Conservation (phyloP, 2,888 invertebrate genomes). For the Ormyrus nitidulus region DNA sequence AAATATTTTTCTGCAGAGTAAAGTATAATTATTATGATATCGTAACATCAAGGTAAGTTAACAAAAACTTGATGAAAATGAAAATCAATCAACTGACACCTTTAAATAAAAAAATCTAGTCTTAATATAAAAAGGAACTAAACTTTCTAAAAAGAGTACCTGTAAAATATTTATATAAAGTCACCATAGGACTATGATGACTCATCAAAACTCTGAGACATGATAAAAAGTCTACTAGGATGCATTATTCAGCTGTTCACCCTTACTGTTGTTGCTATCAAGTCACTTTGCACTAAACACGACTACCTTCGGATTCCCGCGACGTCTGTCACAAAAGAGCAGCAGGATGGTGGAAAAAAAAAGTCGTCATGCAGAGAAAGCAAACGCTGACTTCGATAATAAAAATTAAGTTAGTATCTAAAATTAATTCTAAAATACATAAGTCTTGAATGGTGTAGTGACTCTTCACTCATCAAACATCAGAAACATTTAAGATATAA, state of each 20-base stretch:
- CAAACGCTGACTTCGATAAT: constrained; percentile 25
- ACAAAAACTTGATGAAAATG: too few relatives aligned
- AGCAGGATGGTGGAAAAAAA: constrained; percentile 31
- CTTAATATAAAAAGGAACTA: too few relatives aligned
- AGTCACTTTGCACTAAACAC: constrained; percentile 35
- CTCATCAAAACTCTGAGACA: constrained; percentile 30
- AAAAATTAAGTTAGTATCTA: constrained; percentile 48
- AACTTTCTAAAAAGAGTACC: too few relatives aligned
- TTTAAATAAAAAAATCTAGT: too few relatives aligned
- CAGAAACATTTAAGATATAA: too few relatives aligned
- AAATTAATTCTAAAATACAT: too few relatives aligned
- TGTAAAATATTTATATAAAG: neutral
- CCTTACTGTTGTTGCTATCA: constrained; percentile 37
- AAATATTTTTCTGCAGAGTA: too few relatives aligned
- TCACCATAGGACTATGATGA: constrained; percentile 40
- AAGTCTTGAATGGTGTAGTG: too few relatives aligned
- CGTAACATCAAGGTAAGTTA: too few relatives aligned
- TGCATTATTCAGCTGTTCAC: constrained; percentile 48
- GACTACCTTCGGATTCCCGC: constrained; percentile 21
- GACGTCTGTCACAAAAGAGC: constrained; percentile 28
- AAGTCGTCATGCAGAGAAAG: constrained; percentile 23
- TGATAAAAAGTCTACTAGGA: constrained; percentile 42
- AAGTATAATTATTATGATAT: too few relatives aligned
- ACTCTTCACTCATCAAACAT: too few relatives aligned
- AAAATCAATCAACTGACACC: too few relatives aligned